Percentiles rank a stretch among this genome's conserved stretches.
These are phyloP conservation scores for Actinopyga echinites DNA, from an alignment of 53 echinoderm and acorn worm genomes.

Conservation along the genomic window DNA sequence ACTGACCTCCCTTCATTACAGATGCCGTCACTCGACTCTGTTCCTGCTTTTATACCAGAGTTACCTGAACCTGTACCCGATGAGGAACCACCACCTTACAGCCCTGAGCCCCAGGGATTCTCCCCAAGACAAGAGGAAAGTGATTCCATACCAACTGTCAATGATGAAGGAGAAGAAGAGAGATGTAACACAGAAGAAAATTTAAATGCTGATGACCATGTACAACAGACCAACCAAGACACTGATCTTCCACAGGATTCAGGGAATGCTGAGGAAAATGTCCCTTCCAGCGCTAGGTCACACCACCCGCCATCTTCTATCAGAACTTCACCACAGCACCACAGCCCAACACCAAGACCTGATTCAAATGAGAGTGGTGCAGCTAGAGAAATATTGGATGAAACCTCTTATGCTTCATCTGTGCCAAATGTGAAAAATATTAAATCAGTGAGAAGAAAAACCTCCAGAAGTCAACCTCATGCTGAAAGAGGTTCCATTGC, in stretches of 20 bases:
- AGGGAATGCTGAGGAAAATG: no score
- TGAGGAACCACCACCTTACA: slow-evolving; percentile 88
- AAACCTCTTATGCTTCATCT: not conserved
- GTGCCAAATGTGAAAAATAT: not conserved
- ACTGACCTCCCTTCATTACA: slow-evolving; percentile 77
- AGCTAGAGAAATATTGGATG: not conserved
- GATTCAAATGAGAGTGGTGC: no score
- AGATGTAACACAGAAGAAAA: not conserved
- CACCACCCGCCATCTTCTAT: no score
- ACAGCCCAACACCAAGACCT: not conserved
- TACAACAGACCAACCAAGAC: not conserved
- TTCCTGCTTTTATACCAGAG: slow-evolving; percentile 78
- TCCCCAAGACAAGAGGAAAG: no score
- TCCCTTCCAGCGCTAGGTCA: no score
- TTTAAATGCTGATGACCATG: slow-evolving; percentile 2
- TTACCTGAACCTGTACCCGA: slow-evolving; percentile 48
- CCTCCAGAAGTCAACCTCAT: not conserved
- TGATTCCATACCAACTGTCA: no score
- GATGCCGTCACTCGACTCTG: slow-evolving; percentile 70
- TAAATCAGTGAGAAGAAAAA: not conserved
- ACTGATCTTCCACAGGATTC: no score
- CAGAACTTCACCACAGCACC: no score
- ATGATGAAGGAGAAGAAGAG: no score
- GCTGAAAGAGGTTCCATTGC: no score
- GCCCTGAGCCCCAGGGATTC: slow-evolving; percentile 34